A percentile compares a stretch with the other conserved stretches of the same genome.
phyloP scores from a whole-genome alignment of 2,888 invertebrate species.

The Shargacucullia verbasci region DNA sequence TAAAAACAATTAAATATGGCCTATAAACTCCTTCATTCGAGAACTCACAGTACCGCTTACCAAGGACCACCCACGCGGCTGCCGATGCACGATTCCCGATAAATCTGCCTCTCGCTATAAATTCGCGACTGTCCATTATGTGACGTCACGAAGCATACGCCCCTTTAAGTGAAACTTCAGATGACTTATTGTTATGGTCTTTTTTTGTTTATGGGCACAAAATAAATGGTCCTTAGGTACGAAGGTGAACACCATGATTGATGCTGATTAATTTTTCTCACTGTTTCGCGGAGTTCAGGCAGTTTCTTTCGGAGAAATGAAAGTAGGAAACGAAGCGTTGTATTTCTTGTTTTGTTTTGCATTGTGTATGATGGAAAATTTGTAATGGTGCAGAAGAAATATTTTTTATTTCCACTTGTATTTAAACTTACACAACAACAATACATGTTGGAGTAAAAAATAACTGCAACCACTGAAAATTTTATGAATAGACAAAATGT shows the following conservation, averaged over 20 bases:
- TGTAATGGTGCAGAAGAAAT: slow-evolving; percentile 25
- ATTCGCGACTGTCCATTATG: slow-evolving; percentile 70
- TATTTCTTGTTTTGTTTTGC: slow-evolving; percentile 49
- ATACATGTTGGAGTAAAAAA: no score
- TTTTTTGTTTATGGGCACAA: slow-evolving; percentile 51
- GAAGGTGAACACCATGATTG: slow-evolving; percentile 54
- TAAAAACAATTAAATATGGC: neutral
- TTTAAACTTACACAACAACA: no score
- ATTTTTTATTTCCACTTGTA: no score
- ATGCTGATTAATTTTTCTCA: slow-evolving; percentile 58
- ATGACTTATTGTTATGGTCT: slow-evolving; percentile 62
- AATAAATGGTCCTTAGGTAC: slow-evolving; percentile 52
- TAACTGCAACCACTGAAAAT: no score
- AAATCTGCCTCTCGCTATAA: slow-evolving; percentile 68
- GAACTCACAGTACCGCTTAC: slow-evolving; percentile 45
- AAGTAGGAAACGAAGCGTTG: slow-evolving; percentile 28
- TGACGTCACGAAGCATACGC: slow-evolving; percentile 69
- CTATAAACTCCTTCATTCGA: slow-evolving; percentile 24
- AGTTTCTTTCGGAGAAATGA: slow-evolving; percentile 52
- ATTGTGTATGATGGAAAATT: slow-evolving; percentile 46
- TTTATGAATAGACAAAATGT: no score
- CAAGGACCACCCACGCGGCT: slow-evolving; percentile 68
- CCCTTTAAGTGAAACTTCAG: slow-evolving; percentile 59
- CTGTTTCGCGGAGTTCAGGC: slow-evolving; percentile 36
- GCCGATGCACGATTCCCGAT: slow-evolving; percentile 73